These are phyloP conservation scores for Epinephelus awoara DNA, from an alignment of 2,797 vertebrate genomes.

Conservation along the genomic window DNA sequence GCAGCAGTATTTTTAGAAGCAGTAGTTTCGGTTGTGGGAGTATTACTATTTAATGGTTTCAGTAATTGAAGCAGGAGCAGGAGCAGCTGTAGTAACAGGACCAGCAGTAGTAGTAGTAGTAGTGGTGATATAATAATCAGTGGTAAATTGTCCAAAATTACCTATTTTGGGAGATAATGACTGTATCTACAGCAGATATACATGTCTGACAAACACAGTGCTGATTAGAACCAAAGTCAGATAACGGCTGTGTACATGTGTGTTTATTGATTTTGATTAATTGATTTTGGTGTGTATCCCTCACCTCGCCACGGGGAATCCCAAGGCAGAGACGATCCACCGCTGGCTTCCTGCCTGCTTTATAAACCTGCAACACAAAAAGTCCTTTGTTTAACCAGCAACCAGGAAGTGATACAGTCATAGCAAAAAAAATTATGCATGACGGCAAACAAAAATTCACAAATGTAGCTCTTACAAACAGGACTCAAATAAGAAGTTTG, in stretches of 20 bases:
- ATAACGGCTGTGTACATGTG: not conserved
- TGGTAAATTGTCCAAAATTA: not conserved
- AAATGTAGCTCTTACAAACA: not conserved
- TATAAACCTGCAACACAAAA: conserved; percentile 87
- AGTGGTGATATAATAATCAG: not conserved
- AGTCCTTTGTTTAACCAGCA: not conserved
- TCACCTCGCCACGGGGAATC: conserved; percentile 91
- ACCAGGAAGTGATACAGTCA: not conserved
- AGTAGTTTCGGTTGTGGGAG: not conserved
- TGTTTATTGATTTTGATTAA: not conserved
- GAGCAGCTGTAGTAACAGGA: not conserved
- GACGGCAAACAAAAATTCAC: not conserved
- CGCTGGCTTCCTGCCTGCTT: conserved; percentile 85
- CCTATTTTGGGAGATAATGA: conserved; percentile 7
- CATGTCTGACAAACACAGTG: not conserved
- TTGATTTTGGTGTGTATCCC: not conserved
- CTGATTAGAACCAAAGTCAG: not conserved
- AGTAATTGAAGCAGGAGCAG: not conserved
- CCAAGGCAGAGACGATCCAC: conserved; percentile 92
- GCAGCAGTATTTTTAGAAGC: conserved; percentile 7
- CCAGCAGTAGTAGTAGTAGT: not conserved
- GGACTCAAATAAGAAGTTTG: not conserved
- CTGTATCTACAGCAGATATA: not conserved
- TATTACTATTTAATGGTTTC: not conserved
- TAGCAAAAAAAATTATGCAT: not conserved